Evolutionary conservation across 1,140 invertebrate genomes (phyloP).

Genomic region (Drosophila takahashii): DNA sequence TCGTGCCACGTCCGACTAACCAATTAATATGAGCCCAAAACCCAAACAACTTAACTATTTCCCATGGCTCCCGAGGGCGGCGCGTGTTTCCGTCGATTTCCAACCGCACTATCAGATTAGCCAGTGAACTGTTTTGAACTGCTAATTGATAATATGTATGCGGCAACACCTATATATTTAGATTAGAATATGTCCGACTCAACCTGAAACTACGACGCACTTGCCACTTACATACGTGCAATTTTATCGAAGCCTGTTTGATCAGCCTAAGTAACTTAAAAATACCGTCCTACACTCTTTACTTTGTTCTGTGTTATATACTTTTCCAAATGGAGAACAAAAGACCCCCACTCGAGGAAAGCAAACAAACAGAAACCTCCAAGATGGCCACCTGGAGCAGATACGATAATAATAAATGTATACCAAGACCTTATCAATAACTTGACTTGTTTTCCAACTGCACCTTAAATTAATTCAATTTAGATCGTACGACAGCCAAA

Average conservation of each 20-base stretch:
- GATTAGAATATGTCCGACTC: background rate
- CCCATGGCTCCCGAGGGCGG: slow-evolving; percentile 36
- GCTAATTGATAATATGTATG: slow-evolving; percentile 71
- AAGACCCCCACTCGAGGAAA: slow-evolving; percentile 12
- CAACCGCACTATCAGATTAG: slow-evolving; percentile 55
- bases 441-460: slow-evolving; percentile 30
- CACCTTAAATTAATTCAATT: slow-evolving; percentile 41
- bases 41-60: slow-evolving; percentile 11
- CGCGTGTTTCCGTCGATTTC: slow-evolving; percentile 46
- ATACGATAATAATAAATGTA: slow-evolving; percentile 23
- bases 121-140: slow-evolving; percentile 69
- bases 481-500: slow-evolving; percentile 32
- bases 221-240: slow-evolving; percentile 15
- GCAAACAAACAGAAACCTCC: slow-evolving; percentile 36
- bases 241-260: slow-evolving; percentile 43
- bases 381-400: slow-evolving; percentile 30
- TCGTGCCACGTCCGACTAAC: slow-evolving; percentile 16
- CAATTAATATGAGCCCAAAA: background rate
- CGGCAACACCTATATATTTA: slow-evolving; percentile 34
- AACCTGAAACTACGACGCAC: slow-evolving; percentile 26
- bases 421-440: slow-evolving; percentile 36
- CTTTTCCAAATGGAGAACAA: background rate
- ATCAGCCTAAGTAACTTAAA: slow-evolving; percentile 20
- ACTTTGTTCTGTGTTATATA: slow-evolving; percentile 1
- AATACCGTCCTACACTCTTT: background rate